Base-by-base conservation (phyloP, 2,113 vertebrate genomes). In the Lophura nycthemera region DNA sequence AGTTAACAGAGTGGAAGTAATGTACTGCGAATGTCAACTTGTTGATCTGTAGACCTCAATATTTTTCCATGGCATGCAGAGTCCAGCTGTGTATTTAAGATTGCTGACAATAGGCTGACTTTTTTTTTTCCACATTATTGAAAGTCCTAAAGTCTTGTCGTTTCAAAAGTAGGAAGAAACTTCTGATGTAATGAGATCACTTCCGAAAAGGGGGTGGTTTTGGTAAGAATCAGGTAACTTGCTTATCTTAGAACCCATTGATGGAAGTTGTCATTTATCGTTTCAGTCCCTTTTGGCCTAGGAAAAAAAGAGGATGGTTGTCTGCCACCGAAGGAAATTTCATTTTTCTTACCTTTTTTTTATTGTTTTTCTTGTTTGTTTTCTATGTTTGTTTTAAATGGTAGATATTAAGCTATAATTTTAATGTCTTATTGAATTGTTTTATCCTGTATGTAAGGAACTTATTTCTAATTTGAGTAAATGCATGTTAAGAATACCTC, bases 1-100 rank as follows among this genome's bases (percentile, higher is more conserved):
- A 1, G 70, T 92, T 92, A 92, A 86, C 22, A 75, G 42, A 48
- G 45, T 27, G 81, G 45, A 92, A 94, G 67, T 80, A 76, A 80
- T 76, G 64, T 63, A 17, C 47, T 88, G 65, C 77, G 91, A 83
- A 74, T 66, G 42, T 77, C n/a, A 77, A 3, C 36, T 70, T 11
- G 13, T 45, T 88, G 76, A 77, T 93, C 50, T 86, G 61, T 34
- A 74, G 73, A 64, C 47, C 56, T 86, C 64, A 85, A 29, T n/a
- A n/a, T 30, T 70, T 94, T 65, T 92, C 61, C 27, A 14, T 74
- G 42, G 76, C 80, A 16, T 74, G 56, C 20, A 20, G 69, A 67
- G 13, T 66, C 56, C 27, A 77, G 1, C 47, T 1, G 3, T 71
- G 27, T 86, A 32, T 21, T 83, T 88, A 11, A 80, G 30, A 16